Conservation (phyloP, 35 echinoderm and acorn worm genomes). For the Apostichopus japonicus region DNA sequence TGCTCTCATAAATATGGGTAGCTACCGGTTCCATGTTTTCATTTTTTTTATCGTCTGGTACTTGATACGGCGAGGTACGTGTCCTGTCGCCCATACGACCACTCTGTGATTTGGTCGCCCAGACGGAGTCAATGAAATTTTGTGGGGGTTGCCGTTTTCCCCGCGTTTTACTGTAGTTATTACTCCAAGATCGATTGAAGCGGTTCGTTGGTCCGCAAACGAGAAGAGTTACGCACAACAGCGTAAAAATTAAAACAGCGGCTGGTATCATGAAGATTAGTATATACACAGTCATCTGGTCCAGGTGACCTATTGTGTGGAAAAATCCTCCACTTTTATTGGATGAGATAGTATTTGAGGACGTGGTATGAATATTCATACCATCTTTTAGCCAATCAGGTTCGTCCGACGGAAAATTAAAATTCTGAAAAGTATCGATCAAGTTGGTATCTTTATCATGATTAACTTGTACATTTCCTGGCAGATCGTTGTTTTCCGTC, state of each 20-base stretch:
- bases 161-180: neutral
- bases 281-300: neutral
- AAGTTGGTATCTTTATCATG: no score
- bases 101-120: neutral
- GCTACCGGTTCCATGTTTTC: neutral
- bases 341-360: neutral
- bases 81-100: no score
- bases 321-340: neutral
- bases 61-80: no score
- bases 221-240: conserved; percentile 8
- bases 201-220: neutral
- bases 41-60: neutral
- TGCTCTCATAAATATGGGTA: neutral
- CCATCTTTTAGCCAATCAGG: neutral
- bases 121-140: neutral
- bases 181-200: neutral
- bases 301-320: neutral
- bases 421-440: neutral
- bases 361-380: neutral
- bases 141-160: neutral
- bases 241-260: neutral
- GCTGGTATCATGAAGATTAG: neutral
- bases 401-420: conserved; percentile 4
- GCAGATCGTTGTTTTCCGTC: neutral
- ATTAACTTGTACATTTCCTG: neutral